phyloP scores from a whole-genome alignment of 2,113 vertebrate species.

The Psophia crepitans region DNA sequence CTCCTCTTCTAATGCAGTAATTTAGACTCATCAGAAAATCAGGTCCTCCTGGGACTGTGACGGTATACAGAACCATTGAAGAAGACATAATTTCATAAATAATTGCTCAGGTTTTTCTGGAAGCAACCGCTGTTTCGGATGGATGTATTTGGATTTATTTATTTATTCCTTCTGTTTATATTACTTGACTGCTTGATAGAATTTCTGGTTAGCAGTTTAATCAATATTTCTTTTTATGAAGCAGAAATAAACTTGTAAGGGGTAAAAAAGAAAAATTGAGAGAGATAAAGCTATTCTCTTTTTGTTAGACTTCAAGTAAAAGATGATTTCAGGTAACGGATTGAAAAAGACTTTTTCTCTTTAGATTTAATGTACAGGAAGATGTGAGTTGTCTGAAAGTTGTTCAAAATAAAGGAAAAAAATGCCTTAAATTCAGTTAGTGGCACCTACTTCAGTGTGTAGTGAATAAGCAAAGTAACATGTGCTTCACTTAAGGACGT shows the following conservation, averaged over 20 bases:
- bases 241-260: neutral
- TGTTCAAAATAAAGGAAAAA: neutral
- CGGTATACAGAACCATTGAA: conserved; percentile 52
- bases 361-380: neutral
- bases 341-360: neutral
- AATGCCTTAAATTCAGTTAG: neutral
- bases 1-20: conserved; percentile 35
- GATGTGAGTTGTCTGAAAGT: neutral
- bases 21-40: conserved; percentile 51
- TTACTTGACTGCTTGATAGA: conserved; percentile 41
- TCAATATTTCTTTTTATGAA: conserved; percentile 35
- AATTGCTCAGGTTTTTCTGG: conserved; percentile 70
- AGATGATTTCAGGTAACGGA: neutral
- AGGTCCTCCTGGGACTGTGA: conserved; percentile 7
- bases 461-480: neutral
- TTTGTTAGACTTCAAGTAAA: neutral
- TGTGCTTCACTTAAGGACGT: neutral
- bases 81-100: conserved; percentile 78
- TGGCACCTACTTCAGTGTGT: neutral
- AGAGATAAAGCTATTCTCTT: neutral
- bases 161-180: conserved; percentile 67
- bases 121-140: conserved; percentile 53
- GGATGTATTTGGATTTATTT: conserved; percentile 53
- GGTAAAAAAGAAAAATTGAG: neutral
- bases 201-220: conserved; percentile 54